These are phyloP conservation scores for Ennomos erosarius DNA, from an alignment of 2,888 invertebrate genomes.

Conservation along the genomic window DNA sequence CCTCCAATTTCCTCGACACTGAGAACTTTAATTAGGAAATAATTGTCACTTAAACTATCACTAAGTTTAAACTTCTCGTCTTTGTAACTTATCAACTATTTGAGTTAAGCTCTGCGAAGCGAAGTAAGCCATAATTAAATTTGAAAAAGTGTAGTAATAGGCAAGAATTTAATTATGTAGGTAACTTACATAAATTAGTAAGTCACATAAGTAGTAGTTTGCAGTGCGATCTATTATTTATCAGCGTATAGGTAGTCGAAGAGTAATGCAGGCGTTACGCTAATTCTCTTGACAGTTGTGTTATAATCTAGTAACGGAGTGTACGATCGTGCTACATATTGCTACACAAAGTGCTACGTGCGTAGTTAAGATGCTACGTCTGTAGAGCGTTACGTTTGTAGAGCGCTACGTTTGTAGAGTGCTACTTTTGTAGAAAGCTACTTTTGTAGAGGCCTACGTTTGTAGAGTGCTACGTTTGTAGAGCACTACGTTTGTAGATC, in stretches of 20 bases:
- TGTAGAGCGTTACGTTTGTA: not conserved
- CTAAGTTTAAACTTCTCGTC: conserved; percentile 24
- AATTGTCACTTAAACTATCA: conserved; percentile 30
- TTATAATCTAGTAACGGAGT: too few relatives aligned
- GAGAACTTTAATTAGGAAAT: conserved; percentile 30
- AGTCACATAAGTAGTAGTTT: too few relatives aligned
- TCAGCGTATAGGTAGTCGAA: too few relatives aligned
- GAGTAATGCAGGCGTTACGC: too few relatives aligned
- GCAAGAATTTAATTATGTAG: too few relatives aligned
- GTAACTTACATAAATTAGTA: too few relatives aligned
- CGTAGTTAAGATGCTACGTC: not conserved
- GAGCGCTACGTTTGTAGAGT: not conserved
- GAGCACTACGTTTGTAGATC: not conserved
- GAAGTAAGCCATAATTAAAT: conserved; percentile 6
- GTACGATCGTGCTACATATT: too few relatives aligned
- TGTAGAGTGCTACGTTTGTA: not conserved
- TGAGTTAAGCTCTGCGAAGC: conserved; percentile 13
- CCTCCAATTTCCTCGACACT: conserved; percentile 13
- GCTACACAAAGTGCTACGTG: too few relatives aligned
- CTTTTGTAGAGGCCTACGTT: not conserved
- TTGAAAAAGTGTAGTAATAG: too few relatives aligned
- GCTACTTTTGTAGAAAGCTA: not conserved
- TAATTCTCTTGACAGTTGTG: too few relatives aligned
- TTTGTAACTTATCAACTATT: conserved; percentile 29
- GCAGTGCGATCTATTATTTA: too few relatives aligned